Percentiles rank a stretch among this genome's conserved stretches.
Conservation (phyloP, 2,888 invertebrate genomes). For the Agrotis exclamationis region DNA sequence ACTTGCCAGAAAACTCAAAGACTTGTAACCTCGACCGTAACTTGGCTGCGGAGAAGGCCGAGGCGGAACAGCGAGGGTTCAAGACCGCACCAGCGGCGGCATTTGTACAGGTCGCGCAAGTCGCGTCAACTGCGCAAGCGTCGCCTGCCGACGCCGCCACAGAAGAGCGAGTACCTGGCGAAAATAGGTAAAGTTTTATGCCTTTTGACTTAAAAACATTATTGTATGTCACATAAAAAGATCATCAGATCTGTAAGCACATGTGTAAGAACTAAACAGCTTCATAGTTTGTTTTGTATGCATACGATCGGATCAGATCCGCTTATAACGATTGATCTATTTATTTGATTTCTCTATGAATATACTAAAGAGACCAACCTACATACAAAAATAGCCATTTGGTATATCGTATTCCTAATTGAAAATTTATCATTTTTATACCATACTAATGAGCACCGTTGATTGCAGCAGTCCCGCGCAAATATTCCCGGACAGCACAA, state of each 20-base stretch:
- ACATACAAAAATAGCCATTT: neutral
- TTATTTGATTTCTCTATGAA: neutral
- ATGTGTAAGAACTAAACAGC: too few relatives aligned
- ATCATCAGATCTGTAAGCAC: too few relatives aligned
- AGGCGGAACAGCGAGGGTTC: slow-evolving; percentile 39
- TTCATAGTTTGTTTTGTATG: neutral
- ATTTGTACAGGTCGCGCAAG: slow-evolving; percentile 20
- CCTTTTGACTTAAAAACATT: too few relatives aligned
- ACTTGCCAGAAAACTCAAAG: slow-evolving; percentile 68
- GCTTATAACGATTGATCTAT: neutral
- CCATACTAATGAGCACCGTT: neutral
- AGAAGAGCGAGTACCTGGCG: slow-evolving; percentile 30
- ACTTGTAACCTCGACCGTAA: slow-evolving; percentile 78
- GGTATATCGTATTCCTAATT: too few relatives aligned
- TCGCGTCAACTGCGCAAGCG: neutral
- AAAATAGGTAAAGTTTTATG: slow-evolving; percentile 17
- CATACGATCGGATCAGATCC: neutral
- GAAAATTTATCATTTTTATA: neutral
- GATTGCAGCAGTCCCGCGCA: slow-evolving; percentile 11
- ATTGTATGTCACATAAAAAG: too few relatives aligned
- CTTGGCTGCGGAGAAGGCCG: slow-evolving; percentile 71
- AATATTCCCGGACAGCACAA: slow-evolving; percentile 15
- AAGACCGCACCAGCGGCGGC: slow-evolving; percentile 25
- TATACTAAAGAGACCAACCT: neutral
- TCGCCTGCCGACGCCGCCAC: neutral